Percentiles rank a stretch among this genome's conserved stretches.
These are phyloP conservation scores for Orycteropus afer DNA, from an alignment of 2,113 vertebrate genomes.

Conservation along the genomic window DNA sequence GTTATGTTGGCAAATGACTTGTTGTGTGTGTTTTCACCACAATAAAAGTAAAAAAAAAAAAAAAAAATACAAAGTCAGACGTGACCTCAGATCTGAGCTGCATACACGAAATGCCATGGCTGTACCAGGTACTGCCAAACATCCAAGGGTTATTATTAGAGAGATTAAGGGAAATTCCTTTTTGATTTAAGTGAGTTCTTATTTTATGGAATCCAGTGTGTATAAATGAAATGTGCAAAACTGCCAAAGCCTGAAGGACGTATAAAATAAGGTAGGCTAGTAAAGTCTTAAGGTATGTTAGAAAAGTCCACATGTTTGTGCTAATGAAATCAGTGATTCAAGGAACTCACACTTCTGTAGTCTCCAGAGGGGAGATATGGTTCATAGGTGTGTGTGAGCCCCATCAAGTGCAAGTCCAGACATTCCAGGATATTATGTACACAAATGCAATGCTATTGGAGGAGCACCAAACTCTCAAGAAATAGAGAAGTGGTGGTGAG, in stretches of 20 bases:
- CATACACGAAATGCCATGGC: not conserved
- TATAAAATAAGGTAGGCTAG: conserved; percentile 80
- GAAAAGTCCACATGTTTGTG: conserved; percentile 82
- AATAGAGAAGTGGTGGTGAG: conserved; percentile 46
- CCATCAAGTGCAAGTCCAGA: conserved; percentile 78
- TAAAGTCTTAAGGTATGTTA: conserved; percentile 84
- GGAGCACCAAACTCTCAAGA: conserved; percentile 61
- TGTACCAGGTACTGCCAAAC: conserved; percentile 51
- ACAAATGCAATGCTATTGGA: conserved; percentile 61
- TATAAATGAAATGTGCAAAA: conserved; percentile 81
- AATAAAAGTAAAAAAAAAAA: too few species aligned
- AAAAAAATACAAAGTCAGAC: conserved; percentile 16
- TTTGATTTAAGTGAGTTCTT: conserved; percentile 66
- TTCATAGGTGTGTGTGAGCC: conserved; percentile 86
- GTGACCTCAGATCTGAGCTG: conserved; percentile 13
- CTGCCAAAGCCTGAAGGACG: conserved; percentile 78
- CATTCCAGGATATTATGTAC: conserved; percentile 77
- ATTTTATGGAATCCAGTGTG: conserved; percentile 61
- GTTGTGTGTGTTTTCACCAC: too few species aligned
- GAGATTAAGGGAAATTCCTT: conserved; percentile 81
- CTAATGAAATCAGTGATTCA: conserved; percentile 82
- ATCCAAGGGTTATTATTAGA: conserved; percentile 65
- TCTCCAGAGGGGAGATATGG: conserved; percentile 80
- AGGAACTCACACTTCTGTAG: conserved; percentile 82
- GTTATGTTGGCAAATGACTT: too few species aligned